phyloP scores from a whole-genome alignment of 1,140 invertebrate species.

The Drosophila prosaltans region DNA sequence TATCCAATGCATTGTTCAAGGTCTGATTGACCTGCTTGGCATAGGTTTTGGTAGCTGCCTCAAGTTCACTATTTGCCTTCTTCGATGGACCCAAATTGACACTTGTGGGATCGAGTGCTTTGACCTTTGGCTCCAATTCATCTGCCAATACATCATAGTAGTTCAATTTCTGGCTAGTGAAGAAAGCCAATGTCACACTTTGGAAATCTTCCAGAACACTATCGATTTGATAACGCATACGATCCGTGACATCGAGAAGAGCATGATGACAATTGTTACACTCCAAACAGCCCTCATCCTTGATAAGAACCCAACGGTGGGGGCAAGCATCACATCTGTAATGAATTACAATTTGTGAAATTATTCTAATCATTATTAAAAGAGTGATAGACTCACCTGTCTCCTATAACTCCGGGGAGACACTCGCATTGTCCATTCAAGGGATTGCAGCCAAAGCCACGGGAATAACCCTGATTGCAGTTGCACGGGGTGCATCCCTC shows the following conservation, averaged over 20 bases:
- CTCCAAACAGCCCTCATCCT: constrained; percentile 88
- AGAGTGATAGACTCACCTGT: constrained; percentile 84
- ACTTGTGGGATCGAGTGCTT: constrained; percentile 86
- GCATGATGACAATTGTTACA: constrained; percentile 96
- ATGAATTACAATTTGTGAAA: background rate
- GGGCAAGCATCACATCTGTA: constrained; percentile 94
- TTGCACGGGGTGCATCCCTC: constrained; percentile 94
- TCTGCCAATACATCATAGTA: constrained; percentile 89
- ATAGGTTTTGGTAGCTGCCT: constrained; percentile 85
- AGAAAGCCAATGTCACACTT: constrained; percentile 88
- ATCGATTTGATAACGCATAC: constrained; percentile 86
- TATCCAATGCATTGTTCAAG: constrained; percentile 84
- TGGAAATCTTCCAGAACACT: constrained; percentile 89
- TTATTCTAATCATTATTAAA: background rate
- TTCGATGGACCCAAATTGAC: constrained; percentile 87
- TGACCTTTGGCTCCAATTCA: constrained; percentile 87
- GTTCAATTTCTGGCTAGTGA: constrained; percentile 89
- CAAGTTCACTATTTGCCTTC: constrained; percentile 85
- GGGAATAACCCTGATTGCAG: constrained; percentile 93
- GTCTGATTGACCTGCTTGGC: constrained; percentile 85
- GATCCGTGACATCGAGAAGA: constrained; percentile 93
- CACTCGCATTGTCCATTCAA: constrained; percentile 96
- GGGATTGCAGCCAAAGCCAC: constrained; percentile 94
- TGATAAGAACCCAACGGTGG: constrained; percentile 90
- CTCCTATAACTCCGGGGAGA: constrained; percentile 96